Evolutionary conservation across 2,113 vertebrate genomes (phyloP), one percentile per base, ranked within the genome.

Genomic region (Chlorocebus sabaeus): DNA sequence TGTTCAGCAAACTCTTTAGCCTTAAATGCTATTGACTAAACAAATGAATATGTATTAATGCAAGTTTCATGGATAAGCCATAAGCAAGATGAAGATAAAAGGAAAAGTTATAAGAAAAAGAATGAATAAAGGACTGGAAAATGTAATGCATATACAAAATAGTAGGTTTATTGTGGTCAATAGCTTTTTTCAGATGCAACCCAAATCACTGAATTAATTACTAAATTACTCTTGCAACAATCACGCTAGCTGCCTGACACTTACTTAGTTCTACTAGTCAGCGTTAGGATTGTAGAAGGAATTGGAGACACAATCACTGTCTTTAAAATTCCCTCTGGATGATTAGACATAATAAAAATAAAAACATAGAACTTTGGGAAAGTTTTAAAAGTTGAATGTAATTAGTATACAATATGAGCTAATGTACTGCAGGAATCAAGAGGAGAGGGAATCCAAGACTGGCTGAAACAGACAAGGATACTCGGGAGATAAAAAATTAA

Each of bases 391-490:
- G 25, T 43, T 93, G 48, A 48, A 35, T 48, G 22, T 67, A 38
- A 57, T 67, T 70, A 75, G 40, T 38, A 43, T 5, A 35, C 18
- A 45, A 43, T 38, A 13, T 45, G 67, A 92, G 1, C 8, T 35
- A 64, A 20, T 57, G 12, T 25, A 8, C n/a, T 59, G 8, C 32
- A 67, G 10, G 30, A 76, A 73, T 50, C 57, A 61, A 81, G 3
- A 83, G 7, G 8, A 25, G 10, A 78, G 9, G 4, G 1, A 40
- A 5, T 52, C 13, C 13, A 82, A 32, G 0, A 43, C 43, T 0
- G 25, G 4, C 27, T 78, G 32, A 91, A 82, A 86, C 5, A 50
- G 5, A 38, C 2, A 75, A 93, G 23, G 32, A 23, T 0, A 12
- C 3, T 22, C 6, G 1, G 32, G 5, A 68, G 1, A 32, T 45